A percentile compares a stretch with the other conserved stretches of the same genome.
These are phyloP conservation scores for Corythoichthys haematopterus DNA, from an alignment of 2,113 vertebrate genomes.

Conservation along the genomic window DNA sequence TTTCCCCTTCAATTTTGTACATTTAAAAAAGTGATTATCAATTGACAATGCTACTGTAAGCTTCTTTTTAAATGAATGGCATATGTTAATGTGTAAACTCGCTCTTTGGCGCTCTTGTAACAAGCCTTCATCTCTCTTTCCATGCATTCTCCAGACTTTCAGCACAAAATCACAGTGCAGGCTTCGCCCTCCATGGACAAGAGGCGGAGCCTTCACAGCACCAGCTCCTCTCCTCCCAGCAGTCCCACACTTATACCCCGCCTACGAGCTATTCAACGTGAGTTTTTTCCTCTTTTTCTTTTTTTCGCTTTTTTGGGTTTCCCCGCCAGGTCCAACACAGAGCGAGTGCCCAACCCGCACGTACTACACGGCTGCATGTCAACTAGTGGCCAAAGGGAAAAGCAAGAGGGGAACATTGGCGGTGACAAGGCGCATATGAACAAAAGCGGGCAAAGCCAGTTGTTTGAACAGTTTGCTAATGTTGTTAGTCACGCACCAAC, in stretches of 20 bases:
- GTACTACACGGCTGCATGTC: not conserved
- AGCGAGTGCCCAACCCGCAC: constrained; percentile 8
- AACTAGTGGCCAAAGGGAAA: not conserved
- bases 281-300: constrained; percentile 41
- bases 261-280: constrained; percentile 90
- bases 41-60: not conserved
- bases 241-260: constrained; percentile 90
- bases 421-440: constrained; percentile 22
- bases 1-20: too few relatives aligned
- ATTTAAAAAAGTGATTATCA: not conserved
- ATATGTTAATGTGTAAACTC: not conserved
- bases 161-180: constrained; percentile 97
- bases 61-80: not conserved
- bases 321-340: not conserved
- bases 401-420: constrained; percentile 18
- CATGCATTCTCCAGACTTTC: constrained; percentile 78
- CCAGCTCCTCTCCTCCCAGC: constrained; percentile 84
- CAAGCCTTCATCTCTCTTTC: not conserved
- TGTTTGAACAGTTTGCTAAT: constrained; percentile 62
- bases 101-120: not conserved
- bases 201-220: constrained; percentile 86
- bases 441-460: constrained; percentile 40
- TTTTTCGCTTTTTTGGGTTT: not conserved
- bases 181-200: constrained; percentile 91
- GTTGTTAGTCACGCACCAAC: constrained; percentile 45